These are phyloP conservation scores for Struthio camelus DNA, from an alignment of 2,113 vertebrate genomes.

Conservation along the genomic window DNA sequence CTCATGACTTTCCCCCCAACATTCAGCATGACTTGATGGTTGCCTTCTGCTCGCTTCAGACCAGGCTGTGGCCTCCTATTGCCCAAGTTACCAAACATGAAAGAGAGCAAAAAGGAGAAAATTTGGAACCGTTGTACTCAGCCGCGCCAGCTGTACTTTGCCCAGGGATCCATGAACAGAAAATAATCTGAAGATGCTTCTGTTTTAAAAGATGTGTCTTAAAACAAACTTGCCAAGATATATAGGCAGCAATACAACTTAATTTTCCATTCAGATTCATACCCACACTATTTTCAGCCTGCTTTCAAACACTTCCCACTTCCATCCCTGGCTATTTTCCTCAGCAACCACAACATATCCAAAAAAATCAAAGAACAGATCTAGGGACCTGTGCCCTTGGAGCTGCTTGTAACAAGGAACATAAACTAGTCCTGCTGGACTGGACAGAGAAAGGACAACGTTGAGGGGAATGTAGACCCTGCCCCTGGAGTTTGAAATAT, in stretches of 20 bases:
- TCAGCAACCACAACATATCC: not conserved
- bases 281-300: not conserved
- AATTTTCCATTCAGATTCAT: not conserved
- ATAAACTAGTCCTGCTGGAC: not conserved
- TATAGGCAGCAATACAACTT: not conserved
- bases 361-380: not conserved
- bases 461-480: not conserved
- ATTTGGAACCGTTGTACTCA: not conserved
- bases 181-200: not conserved
- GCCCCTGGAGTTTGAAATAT: not conserved
- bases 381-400: fast-evolving
- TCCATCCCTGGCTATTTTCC: not conserved
- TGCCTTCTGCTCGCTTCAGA: not conserved
- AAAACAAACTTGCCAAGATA: not conserved
- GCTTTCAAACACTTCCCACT: not conserved
- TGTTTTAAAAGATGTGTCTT: not conserved
- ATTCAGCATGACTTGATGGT: fast-evolving
- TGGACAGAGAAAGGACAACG: not conserved
- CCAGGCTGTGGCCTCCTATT: not conserved
- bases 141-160: not conserved
- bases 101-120: not conserved
- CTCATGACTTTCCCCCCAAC: not conserved
- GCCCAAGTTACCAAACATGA: not conserved
- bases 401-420: not conserved
- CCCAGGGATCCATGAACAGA: not conserved